phyloP scores from a whole-genome alignment of 2,113 vertebrate species.

The Malurus melanocephalus region DNA sequence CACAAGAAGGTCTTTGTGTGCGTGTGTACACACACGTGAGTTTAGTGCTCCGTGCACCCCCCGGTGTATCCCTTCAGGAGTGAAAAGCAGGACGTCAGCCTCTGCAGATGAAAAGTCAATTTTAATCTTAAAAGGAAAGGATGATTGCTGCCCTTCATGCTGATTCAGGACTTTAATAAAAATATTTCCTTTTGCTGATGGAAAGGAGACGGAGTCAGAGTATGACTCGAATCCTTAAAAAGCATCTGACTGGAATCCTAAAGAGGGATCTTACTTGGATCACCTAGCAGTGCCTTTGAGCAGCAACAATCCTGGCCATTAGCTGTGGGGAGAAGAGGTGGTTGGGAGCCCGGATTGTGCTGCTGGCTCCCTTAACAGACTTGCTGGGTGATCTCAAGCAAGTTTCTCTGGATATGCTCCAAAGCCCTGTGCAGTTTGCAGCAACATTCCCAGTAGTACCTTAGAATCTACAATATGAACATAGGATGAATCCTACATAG shows the following conservation, averaged over 20 bases:
- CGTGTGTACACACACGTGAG: neutral
- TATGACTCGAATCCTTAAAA: conserved; percentile 39
- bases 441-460: neutral
- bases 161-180: conserved; percentile 36
- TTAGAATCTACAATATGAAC: neutral
- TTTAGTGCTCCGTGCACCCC: neutral
- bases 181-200: conserved; percentile 42
- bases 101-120: conserved; percentile 19
- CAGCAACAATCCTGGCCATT: neutral
- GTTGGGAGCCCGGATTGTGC: neutral
- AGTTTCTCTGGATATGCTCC: neutral
- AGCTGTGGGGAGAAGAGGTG: neutral
- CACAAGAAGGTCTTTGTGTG: neutral
- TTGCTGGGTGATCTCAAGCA: neutral
- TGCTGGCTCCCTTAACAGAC: neutral
- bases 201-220: neutral
- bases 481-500: too few species aligned
- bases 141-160: conserved; percentile 27
- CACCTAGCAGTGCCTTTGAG: neutral
- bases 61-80: rapidly evolving
- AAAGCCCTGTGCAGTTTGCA: neutral
- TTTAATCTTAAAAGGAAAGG: conserved; percentile 40
- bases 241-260: conserved; percentile 24
- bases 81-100: neutral
- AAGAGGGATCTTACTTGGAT: neutral